Conservation (phyloP, 2,797 vertebrate species). For the Hybognathus amarus region DNA sequence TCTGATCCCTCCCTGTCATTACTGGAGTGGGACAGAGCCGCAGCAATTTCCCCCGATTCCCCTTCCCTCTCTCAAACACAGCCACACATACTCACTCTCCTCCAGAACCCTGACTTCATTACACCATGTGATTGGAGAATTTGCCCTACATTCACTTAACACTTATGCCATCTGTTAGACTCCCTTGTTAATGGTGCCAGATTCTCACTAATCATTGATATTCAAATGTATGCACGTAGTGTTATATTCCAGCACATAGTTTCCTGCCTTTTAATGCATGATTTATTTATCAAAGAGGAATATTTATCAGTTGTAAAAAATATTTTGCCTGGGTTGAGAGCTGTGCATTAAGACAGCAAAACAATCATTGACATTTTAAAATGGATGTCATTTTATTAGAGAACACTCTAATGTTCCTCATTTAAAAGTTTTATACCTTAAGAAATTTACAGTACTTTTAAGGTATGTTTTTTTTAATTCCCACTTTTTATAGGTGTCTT, state of each 20-base stretch:
- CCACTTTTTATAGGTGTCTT: neutral
- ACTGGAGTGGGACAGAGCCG: constrained; percentile 29
- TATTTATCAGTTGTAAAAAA: neutral
- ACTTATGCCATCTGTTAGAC: constrained; percentile 53
- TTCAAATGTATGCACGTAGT: constrained; percentile 4
- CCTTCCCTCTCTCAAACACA: constrained; percentile 36
- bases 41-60: constrained; percentile 22
- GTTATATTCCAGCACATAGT: constrained; percentile 19
- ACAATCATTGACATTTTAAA: neutral
- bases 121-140: constrained; percentile 50
- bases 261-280: neutral
- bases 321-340: neutral
- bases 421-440: neutral
- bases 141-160: constrained; percentile 56
- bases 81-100: constrained; percentile 12
- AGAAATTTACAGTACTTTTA: neutral
- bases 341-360: neutral
- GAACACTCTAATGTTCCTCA: neutral
- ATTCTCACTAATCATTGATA: constrained; percentile 45
- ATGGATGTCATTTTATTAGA: neutral
- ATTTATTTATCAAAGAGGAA: constrained; percentile 25
- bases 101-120: constrained; percentile 38
- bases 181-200: constrained; percentile 46
- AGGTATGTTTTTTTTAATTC: too few species aligned
- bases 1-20: constrained; percentile 54